Conservation (phyloP, 1,140 invertebrate genomes). For the Metaphire vulgaris region DNA sequence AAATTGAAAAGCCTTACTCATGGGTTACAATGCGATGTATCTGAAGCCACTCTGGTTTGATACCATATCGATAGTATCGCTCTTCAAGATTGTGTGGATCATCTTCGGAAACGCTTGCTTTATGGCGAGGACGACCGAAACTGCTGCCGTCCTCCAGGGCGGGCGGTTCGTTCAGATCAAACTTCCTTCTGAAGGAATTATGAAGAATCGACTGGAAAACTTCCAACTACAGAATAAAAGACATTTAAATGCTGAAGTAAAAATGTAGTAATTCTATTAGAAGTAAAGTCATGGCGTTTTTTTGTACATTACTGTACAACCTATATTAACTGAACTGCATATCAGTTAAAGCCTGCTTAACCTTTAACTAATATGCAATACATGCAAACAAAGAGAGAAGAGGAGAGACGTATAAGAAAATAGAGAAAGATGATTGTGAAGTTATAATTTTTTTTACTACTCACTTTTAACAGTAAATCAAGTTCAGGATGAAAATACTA, state of each 20-base stretch:
- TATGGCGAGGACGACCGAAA: slow-evolving; percentile 16
- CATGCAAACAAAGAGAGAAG: too few relatives aligned
- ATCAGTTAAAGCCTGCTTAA: too few relatives aligned
- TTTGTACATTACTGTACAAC: too few relatives aligned
- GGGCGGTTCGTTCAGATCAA: slow-evolving; percentile 91
- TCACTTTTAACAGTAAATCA: too few relatives aligned
- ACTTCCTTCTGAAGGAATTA: slow-evolving; percentile 83
- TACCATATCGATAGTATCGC: slow-evolving; percentile 76
- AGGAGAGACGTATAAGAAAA: too few relatives aligned
- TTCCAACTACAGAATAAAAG: slow-evolving; percentile 65
- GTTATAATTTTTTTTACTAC: too few relatives aligned
- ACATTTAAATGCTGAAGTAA: neutral
- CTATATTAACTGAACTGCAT: too few relatives aligned
- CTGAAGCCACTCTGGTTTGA: slow-evolving; percentile 91
- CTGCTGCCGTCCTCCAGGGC: slow-evolving; percentile 65
- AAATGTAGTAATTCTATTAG: slow-evolving; percentile 68
- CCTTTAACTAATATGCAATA: too few relatives aligned
- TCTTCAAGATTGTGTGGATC: slow-evolving; percentile 60
- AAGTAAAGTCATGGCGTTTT: slow-evolving; percentile 48
- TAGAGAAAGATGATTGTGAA: too few relatives aligned
- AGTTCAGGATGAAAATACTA: too few relatives aligned
- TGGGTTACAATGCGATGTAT: slow-evolving; percentile 32
- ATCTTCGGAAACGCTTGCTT: slow-evolving; percentile 7
- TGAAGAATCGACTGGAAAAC: slow-evolving; percentile 88
- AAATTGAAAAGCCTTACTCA: too few relatives aligned